Evolutionary conservation across 35 echinoderm and acorn worm species (phyloP).

Genomic region (Eucidaris tribuloides): DNA sequence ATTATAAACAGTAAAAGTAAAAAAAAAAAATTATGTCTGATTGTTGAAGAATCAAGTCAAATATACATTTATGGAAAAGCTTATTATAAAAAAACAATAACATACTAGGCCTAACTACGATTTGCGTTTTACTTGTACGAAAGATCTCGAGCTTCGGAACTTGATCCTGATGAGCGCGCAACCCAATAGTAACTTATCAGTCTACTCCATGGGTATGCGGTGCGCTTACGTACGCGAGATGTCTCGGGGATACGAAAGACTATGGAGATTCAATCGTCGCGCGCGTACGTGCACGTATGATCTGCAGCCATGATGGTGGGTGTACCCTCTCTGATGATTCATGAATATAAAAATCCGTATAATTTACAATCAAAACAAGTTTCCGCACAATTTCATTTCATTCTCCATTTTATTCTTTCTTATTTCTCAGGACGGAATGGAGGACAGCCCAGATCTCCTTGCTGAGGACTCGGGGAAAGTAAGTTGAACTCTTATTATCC

Average conservation of each 20-base stretch:
- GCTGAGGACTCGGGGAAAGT: constrained; percentile 87
- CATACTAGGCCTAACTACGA: too few relatives aligned
- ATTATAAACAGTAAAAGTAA: too few relatives aligned
- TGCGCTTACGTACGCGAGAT: background rate
- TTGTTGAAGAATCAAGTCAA: too few relatives aligned
- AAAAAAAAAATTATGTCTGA: too few relatives aligned
- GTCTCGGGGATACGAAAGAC: background rate
- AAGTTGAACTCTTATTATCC: background rate
- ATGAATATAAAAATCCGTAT: background rate
- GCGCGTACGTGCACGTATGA: background rate
- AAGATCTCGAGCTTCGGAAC: too few relatives aligned
- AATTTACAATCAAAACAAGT: background rate
- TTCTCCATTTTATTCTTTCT: constrained; percentile 28
- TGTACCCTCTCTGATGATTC: constrained; percentile 13
- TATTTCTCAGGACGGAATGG: constrained; percentile 83
- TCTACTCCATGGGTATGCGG: too few relatives aligned
- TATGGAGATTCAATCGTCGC: too few relatives aligned
- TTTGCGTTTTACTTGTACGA: too few relatives aligned
- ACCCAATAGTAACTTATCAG: too few relatives aligned
- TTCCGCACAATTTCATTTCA: background rate
- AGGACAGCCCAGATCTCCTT: constrained; percentile 84
- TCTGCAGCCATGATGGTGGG: constrained; percentile 77
- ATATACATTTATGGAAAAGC: too few relatives aligned
- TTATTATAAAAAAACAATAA: too few relatives aligned
- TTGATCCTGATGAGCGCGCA: too few relatives aligned